A percentile compares a stretch with the other conserved stretches of the same genome.
Conservation (phyloP, 2,113 vertebrate species). For the Dermatemys mawii region DNA sequence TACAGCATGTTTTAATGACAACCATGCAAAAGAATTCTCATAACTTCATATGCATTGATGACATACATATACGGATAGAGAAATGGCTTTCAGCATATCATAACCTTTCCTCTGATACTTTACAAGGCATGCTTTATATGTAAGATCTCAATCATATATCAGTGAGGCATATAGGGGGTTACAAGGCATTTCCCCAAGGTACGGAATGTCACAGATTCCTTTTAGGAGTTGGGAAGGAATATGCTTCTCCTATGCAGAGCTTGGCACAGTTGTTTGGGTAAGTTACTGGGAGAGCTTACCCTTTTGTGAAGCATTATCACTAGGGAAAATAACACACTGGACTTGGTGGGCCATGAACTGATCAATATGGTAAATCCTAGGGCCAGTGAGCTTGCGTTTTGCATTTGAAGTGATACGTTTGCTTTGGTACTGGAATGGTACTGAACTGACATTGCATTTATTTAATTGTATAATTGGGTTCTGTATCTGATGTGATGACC, state of each 20-base stretch:
- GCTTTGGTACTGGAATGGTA: rapidly evolving
- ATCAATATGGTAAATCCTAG: rapidly evolving
- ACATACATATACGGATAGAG: too few species aligned
- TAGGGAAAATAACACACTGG: rapidly evolving
- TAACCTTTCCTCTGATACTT: too few species aligned
- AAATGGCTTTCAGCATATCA: too few species aligned
- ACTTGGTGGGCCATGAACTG: rapidly evolving
- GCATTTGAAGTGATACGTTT: rapidly evolving
- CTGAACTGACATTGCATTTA: not conserved
- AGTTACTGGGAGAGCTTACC: not conserved
- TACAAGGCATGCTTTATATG: too few species aligned
- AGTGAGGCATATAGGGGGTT: too few species aligned
- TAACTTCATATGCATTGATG: too few species aligned
- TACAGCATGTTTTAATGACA: too few species aligned
- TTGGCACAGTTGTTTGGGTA: not conserved
- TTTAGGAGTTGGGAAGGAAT: not conserved
- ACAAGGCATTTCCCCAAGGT: rapidly evolving
- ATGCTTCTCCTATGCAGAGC: not conserved
- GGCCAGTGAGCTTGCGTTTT: not conserved
- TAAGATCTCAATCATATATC: too few species aligned
- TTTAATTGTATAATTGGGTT: not conserved
- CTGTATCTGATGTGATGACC: not conserved
- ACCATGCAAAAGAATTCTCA: too few species aligned
- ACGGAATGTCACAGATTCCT: rapidly evolving
- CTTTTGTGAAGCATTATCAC: rapidly evolving